Evolutionary conservation across 2,888 invertebrate genomes (phyloP), one percentile per base, ranked within the genome.

Genomic region (Ctenicera cuprea): DNA sequence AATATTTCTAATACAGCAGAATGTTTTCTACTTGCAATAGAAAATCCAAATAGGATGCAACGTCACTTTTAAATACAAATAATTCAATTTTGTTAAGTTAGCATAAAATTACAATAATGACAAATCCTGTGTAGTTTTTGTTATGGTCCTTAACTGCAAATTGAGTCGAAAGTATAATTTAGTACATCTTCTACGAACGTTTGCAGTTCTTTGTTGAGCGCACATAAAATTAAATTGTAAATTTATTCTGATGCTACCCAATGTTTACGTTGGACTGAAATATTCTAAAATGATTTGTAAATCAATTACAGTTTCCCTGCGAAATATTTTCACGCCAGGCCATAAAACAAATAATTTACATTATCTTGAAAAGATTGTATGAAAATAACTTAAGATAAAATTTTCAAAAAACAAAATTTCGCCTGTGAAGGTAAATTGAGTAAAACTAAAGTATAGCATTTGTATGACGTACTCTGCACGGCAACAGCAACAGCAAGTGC

Each of bases 171-270:
- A 11, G 30, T 26, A 54, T 54, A 30, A 54, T 54, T 26, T 30
- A 9, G 1, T 33, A 54, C 54, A 54, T 54, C 33, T 54, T 30
- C 30, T 16, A 54, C n/a, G 20, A 62, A 62, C 20, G 26, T 63
- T 45, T 30, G 45, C 45, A 45, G 45, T 63, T 45, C 63, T 63
- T 63, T 48, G 33, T 54, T 63, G 16, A 63, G 48, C 30, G 30
- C 43, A 48, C 63, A 63, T 48, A 69, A 69, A 69, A 69, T 69
- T 69, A 62, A 61, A 69, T 62, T 69, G 61, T 54, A 54, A 54
- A 54, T 54, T 54, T 69, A 62, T 69, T 62, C 61, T 62, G 50
- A 69, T 69, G 69, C 41, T 69, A 52, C 48, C 69, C 61, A 37
- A 69, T 68, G 61, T 61, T 68, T 68, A 59, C 37, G 68, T 61